Evolutionary conservation across 1,140 invertebrate genomes (phyloP), one percentile per base, ranked within the genome.

Genomic region (Polyergus mexicanus): DNA sequence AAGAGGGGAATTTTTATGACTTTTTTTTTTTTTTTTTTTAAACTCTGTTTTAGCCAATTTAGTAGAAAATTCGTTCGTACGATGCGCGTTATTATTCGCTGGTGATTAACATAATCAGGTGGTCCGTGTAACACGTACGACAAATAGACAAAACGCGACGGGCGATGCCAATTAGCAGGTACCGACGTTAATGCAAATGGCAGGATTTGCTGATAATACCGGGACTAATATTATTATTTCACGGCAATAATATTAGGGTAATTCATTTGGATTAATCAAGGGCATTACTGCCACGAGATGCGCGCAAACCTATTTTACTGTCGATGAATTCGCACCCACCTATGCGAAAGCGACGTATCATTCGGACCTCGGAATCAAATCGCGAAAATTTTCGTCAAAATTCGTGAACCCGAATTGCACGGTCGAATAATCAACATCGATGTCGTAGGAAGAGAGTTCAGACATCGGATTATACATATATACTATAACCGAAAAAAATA

Each of bases 221-320:
- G 47, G 38, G 54, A 68, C 80, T 92, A 91, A 89, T 86, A 89
- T 91, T 91, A 91, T 91, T 92, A 91, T 90, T 92, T 91, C 78
- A 87, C 76, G 86, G 77, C 80, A 90, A 91, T 88, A 91, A 91
- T 92, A 91, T 92, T 86, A 87, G 69, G 68, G 83, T 91, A 92
- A 92, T 91, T 92, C 88, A 88, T 92, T 92, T 74, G 76, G 84
- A 85, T 92, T 91, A 88, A 92, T 92, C 86, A 88, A 87, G 88
- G 80, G 78, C 84, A 92, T 92, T 91, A 90, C 85, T 83, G 68
- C 71, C 86, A 71, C 69, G 71, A 65, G 65, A 63, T 54, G 75
- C 58, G 72, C 84, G 72, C 84, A 85, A 85, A 86, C 66, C 89
- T 91, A 91, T 90, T 91, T 91, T 78, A 83, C 76, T 60, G 47